These are phyloP conservation scores for Struthidea cinerea DNA, from an alignment of 2,113 vertebrate genomes.

Conservation along the genomic window DNA sequence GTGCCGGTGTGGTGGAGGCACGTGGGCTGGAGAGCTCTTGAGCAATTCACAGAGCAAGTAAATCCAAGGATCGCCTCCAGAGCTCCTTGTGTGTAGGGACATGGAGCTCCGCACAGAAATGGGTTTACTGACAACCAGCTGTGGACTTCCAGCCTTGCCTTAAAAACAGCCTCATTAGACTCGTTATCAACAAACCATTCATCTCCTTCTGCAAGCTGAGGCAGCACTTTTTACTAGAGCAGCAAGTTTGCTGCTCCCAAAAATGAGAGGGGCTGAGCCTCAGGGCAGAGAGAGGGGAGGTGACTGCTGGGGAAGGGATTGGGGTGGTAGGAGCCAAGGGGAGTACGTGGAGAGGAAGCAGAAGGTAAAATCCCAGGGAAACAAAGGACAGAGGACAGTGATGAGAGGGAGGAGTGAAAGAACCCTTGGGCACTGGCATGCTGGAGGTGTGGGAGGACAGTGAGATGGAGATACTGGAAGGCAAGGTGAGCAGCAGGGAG, in stretches of 20 bases:
- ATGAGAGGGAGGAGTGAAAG: not conserved
- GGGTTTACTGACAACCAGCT: not conserved
- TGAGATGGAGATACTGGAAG: not conserved
- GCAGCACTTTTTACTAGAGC: not conserved
- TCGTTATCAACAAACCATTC: not conserved
- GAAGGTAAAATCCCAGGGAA: not conserved
- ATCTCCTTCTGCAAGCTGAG: not conserved
- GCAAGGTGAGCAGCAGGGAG: not conserved
- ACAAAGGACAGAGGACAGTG: not conserved
- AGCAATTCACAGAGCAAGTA: not conserved
- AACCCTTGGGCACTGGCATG: fast-evolving
- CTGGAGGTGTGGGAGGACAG: not conserved
- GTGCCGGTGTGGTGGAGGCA: not conserved
- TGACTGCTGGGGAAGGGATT: not conserved
- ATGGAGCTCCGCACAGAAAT: not conserved
- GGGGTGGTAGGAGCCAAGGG: not conserved
- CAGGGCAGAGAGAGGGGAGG: not conserved
- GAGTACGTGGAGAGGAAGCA: not conserved
- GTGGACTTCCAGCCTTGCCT: slow-evolving; percentile 17
- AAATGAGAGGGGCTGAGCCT: not conserved
- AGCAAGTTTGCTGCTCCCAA: not conserved
- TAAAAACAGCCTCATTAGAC: slow-evolving; percentile 25
- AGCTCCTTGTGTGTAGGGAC: not conserved
- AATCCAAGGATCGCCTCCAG: not conserved
- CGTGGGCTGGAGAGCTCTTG: not conserved